These are phyloP conservation scores for Helicolenus hilgendorfi DNA, from an alignment of 2,797 vertebrate species.

Conservation along the genomic window DNA sequence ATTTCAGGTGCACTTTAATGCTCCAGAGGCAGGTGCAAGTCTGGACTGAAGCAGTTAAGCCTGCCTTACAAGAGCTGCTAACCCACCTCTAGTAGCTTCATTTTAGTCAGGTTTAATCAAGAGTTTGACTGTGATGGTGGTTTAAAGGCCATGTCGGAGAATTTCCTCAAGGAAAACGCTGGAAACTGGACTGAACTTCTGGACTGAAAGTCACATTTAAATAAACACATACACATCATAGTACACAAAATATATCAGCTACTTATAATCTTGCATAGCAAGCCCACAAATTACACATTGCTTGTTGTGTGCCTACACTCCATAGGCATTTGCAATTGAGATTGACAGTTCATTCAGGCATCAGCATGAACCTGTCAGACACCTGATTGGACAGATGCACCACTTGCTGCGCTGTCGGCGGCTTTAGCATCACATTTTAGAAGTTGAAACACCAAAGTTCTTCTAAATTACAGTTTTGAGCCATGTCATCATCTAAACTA, in stretches of 20 bases:
- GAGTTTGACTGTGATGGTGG: not conserved
- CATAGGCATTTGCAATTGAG: not conserved
- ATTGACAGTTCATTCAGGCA: not conserved
- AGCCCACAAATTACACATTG: not conserved
- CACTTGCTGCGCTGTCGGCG: not conserved
- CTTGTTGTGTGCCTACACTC: not conserved
- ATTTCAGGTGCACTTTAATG: not conserved
- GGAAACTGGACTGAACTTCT: conserved; percentile 4
- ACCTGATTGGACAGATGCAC: not conserved
- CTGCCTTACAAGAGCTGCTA: not conserved
- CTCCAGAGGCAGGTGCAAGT: too few species aligned
- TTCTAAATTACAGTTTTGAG: not conserved
- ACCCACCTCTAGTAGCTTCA: not conserved
- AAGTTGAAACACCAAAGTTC: not conserved
- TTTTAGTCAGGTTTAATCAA: not conserved
- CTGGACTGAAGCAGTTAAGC: not conserved
- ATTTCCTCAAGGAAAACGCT: not conserved
- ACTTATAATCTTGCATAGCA: not conserved
- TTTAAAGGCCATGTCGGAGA: not conserved
- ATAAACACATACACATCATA: not conserved
- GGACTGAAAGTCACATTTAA: conserved; percentile 1
- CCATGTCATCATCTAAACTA: not conserved
- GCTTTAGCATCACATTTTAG: not conserved
- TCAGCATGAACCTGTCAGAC: conserved; percentile 3
- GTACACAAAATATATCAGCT: not conserved